Base-by-base conservation (phyloP, 2,888 invertebrate species). In the Drosophila macrospina region DNA sequence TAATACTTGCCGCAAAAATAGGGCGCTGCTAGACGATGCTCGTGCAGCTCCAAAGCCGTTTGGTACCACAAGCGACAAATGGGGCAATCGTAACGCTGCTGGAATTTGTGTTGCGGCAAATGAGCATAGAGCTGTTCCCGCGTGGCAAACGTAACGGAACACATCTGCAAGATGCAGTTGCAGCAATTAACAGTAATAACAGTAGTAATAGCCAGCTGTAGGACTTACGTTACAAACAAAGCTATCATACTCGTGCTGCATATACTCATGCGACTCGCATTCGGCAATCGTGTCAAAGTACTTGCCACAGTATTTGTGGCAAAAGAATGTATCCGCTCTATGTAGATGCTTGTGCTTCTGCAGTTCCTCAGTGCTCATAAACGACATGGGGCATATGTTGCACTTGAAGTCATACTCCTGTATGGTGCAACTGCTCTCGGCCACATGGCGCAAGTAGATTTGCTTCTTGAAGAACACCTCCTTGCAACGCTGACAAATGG, bases 401-500 rank as follows among this genome's bases (percentile, higher is more conserved):
- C 90, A 90, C 65, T 90, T 91, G 54, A 87, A 90, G 30, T 91
- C 91, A 52, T 90, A 90, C 69, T 90, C 91, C 42, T 91, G 84
- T n/a, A 90, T 91, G 61, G 52, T 82, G 59, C 90, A 90, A 44
- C 67, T 81, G 65, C 90, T 90, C 36, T 89, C 81, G 26, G 91
- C 90, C 54, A 90, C 91, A 78, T 90, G 91, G 15, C 78, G 86
- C 54, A 82, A 59, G 57, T 90, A 90, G 62, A 76, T 75, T 41
- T 89, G 90, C 60, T 91, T 91, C 67, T 90, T 90, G 15, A 91
- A 88, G 78, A 90, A 90, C 45, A 91, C 91, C 68, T 91, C 91
- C 72, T 91, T 90, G 78, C 90, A 90, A 11, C 90, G 89, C 63
- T 91, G 91, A 55, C 90, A 90, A 55, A 91, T 89, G 16, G 90